A percentile compares a stretch with the other conserved stretches of the same genome.
phyloP scores from a whole-genome alignment of 2,113 vertebrate genomes.

The Catharus minimus region DNA sequence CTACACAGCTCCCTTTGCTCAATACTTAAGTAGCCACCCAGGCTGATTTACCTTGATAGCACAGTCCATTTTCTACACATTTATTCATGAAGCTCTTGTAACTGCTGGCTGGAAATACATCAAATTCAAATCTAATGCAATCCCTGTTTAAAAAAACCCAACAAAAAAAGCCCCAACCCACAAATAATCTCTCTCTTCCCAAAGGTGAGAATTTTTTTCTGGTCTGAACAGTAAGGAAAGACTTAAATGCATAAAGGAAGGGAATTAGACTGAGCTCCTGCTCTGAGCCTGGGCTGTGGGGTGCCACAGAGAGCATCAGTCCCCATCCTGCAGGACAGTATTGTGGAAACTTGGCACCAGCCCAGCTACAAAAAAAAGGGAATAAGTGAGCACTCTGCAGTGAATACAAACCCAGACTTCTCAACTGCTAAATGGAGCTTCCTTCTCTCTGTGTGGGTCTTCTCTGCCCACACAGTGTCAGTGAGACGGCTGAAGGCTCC shows the following conservation, averaged over 20 bases:
- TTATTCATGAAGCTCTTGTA: conserved; percentile 45
- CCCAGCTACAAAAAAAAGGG: background rate
- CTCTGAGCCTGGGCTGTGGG: background rate
- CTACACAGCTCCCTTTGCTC: background rate
- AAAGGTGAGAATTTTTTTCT: background rate
- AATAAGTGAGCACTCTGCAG: background rate
- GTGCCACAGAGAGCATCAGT: background rate
- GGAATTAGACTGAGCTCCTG: background rate
- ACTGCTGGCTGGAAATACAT: conserved; percentile 42
- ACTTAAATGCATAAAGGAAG: background rate
- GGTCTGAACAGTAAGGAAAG: background rate
- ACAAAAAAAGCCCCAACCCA: background rate
- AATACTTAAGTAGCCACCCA: conserved; percentile 28
- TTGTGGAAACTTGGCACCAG: background rate
- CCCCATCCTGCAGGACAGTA: background rate
- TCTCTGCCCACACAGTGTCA: background rate
- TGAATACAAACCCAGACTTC: background rate
- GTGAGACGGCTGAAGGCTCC: background rate
- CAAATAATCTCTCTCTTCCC: background rate
- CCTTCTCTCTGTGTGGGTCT: background rate
- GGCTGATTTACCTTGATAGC: conserved; percentile 55
- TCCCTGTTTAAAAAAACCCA: background rate
- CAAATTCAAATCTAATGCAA: conserved; percentile 35
- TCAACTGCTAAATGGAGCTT: background rate
- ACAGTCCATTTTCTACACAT: conserved; percentile 50